These are phyloP conservation scores for Habrosyne pyritoides DNA, from an alignment of 2,888 invertebrate genomes.

Conservation along the genomic window DNA sequence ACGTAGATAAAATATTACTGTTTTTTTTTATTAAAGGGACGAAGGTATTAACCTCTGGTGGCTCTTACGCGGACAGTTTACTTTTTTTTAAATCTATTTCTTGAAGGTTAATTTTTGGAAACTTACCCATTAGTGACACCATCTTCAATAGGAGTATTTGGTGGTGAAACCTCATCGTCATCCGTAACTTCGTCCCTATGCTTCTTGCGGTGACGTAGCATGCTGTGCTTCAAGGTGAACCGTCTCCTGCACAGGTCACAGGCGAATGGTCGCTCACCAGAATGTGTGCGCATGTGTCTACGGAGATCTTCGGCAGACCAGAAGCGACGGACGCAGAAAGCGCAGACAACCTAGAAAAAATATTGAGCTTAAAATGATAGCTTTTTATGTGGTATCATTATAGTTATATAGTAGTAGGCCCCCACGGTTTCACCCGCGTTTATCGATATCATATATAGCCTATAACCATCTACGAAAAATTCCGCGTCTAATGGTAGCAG, in stretches of 20 bases:
- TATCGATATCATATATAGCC: too few relatives aligned
- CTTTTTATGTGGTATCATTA: neutral
- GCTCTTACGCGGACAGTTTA: too few relatives aligned
- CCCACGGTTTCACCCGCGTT: too few relatives aligned
- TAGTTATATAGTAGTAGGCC: neutral
- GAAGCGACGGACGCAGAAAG: conserved; percentile 96
- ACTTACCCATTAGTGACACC: conserved; percentile 71
- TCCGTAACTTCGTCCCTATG: conserved; percentile 86
- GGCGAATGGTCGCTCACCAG: conserved; percentile 95
- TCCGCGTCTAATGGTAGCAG: too few relatives aligned
- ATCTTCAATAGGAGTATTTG: conserved; percentile 71
- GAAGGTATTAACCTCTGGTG: too few relatives aligned
- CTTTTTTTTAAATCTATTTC: too few relatives aligned
- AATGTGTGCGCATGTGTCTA: conserved; percentile 97
- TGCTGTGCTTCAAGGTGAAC: conserved; percentile 97
- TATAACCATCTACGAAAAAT: neutral
- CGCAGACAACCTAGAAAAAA: conserved; percentile 89
- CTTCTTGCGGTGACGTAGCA: conserved; percentile 96
- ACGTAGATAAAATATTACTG: too few relatives aligned
- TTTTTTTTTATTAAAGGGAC: too few relatives aligned
- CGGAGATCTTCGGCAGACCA: conserved; percentile 97
- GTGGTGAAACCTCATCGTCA: conserved; percentile 79
- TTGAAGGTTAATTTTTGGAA: too few relatives aligned
- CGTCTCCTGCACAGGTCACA: conserved; percentile 94
- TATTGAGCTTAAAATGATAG: neutral